phyloP scores from a whole-genome alignment of 2,888 invertebrate species.

The Cantharis rufa region DNA sequence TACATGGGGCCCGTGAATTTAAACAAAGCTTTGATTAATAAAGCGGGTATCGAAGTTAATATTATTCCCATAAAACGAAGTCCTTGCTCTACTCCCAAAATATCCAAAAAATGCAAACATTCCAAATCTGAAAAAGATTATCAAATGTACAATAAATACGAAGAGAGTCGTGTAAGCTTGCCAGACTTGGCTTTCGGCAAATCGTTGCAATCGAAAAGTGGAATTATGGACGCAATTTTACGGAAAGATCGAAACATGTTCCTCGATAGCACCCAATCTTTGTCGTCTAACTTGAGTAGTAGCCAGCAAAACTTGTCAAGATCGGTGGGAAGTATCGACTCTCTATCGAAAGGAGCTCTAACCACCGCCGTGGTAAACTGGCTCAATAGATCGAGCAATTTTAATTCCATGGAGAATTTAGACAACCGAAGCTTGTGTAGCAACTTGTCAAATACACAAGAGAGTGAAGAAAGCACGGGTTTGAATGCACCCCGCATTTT shows the following conservation, averaged over 20 bases:
- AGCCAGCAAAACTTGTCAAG: constrained; percentile 37
- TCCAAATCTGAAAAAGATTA: constrained; percentile 51
- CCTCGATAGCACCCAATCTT: constrained; percentile 24
- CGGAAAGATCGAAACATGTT: constrained; percentile 48
- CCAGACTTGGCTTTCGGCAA: constrained; percentile 48
- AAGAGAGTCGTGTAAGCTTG: constrained; percentile 49
- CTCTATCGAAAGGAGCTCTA: constrained; percentile 46
- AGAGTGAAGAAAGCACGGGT: background rate
- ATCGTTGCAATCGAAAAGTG: constrained; percentile 34
- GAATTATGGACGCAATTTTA: constrained; percentile 47
- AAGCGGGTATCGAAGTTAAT: constrained; percentile 58
- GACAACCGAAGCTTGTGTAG: constrained; percentile 37
- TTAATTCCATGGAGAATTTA: constrained; percentile 43
- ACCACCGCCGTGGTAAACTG: constrained; percentile 52
- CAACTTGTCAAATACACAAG: constrained; percentile 24
- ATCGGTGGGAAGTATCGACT: constrained; percentile 47
- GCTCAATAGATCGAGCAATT: constrained; percentile 49
- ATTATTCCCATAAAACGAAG: constrained; percentile 55
- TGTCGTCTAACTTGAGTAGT: constrained; percentile 31
- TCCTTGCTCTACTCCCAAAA: constrained; percentile 51
- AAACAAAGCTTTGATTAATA: constrained; percentile 63
- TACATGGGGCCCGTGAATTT: constrained; percentile 57
- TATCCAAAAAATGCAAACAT: constrained; percentile 41
- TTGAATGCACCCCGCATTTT: background rate
- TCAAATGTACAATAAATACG: constrained; percentile 39